Percentiles rank a stretch among this genome's conserved stretches.
These are phyloP conservation scores for Clitarchus hookeri DNA, from an alignment of 2,888 invertebrate genomes.

Conservation along the genomic window DNA sequence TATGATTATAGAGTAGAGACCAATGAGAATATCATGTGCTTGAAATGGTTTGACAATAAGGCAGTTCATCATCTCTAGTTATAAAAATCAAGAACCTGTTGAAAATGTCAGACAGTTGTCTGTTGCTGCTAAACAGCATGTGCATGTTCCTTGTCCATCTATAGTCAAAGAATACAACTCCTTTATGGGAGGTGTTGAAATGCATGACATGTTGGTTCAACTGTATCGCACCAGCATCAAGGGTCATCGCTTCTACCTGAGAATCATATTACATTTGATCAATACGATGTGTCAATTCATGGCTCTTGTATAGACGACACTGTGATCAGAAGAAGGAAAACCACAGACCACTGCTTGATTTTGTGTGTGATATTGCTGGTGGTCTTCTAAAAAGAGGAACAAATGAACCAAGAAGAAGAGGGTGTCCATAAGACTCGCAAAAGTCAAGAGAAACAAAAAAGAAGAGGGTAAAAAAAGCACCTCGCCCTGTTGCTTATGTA, in stretches of 20 bases:
- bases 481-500: conserved; percentile 10
- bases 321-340: conserved; percentile 19
- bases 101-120: conserved; percentile 25
- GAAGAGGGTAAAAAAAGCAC: conserved; percentile 17
- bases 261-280: conserved; percentile 33
- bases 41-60: not conserved
- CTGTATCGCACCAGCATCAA: conserved; percentile 34
- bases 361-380: conserved; percentile 19
- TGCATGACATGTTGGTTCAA: conserved; percentile 33
- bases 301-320: conserved; percentile 23
- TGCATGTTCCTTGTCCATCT: conserved; percentile 27
- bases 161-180: conserved; percentile 29
- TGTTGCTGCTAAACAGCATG: conserved; percentile 24
- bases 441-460: not conserved
- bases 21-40: not conserved
- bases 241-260: conserved; percentile 27
- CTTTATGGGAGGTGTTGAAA: conserved; percentile 33
- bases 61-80: not conserved
- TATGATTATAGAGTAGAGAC: not conserved
- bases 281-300: conserved; percentile 30
- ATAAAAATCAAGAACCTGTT: not conserved
- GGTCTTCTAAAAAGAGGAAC: conserved; percentile 17
- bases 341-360: conserved; percentile 15
- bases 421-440: conserved; percentile 24
- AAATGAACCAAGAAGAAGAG: conserved; percentile 23